Conservation (phyloP, 2,888 invertebrate genomes). For the Catonia carolina region DNA sequence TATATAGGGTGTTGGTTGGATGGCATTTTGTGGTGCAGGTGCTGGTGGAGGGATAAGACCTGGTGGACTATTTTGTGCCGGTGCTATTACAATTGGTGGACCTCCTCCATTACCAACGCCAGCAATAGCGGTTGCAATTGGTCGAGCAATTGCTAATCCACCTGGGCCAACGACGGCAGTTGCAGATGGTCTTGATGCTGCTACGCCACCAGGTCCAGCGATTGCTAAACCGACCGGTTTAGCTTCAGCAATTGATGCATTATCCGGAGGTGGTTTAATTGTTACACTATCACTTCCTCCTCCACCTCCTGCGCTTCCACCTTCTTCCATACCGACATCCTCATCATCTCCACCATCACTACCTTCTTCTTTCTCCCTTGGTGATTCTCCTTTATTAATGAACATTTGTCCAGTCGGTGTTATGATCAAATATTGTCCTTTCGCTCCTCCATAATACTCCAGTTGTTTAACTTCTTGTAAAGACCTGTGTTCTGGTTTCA, state of each 20-base stretch:
- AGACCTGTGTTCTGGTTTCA: neutral
- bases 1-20: neutral
- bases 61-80: neutral
- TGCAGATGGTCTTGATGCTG: constrained; percentile 62
- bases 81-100: constrained; percentile 7
- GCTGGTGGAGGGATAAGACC: neutral
- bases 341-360: constrained; percentile 33
- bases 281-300: constrained; percentile 42
- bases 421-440: constrained; percentile 52
- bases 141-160: constrained; percentile 62
- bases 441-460: constrained; percentile 66
- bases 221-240: constrained; percentile 57
- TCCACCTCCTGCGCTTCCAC: constrained; percentile 34
- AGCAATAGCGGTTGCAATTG: constrained; percentile 67
- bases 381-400: constrained; percentile 22
- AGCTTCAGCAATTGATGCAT: constrained; percentile 64
- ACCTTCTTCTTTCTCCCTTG: constrained; percentile 15
- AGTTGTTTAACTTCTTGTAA: constrained; percentile 36
- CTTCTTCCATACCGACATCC: constrained; percentile 35
- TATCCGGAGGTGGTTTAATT: constrained; percentile 50
- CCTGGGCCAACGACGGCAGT: constrained; percentile 63
- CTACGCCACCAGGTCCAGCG: constrained; percentile 53
- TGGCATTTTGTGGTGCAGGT: neutral
- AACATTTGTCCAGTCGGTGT: constrained; percentile 33
- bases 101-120: constrained; percentile 46